Conservation (phyloP, 2,113 vertebrate species). For the Sigmodon hispidus region DNA sequence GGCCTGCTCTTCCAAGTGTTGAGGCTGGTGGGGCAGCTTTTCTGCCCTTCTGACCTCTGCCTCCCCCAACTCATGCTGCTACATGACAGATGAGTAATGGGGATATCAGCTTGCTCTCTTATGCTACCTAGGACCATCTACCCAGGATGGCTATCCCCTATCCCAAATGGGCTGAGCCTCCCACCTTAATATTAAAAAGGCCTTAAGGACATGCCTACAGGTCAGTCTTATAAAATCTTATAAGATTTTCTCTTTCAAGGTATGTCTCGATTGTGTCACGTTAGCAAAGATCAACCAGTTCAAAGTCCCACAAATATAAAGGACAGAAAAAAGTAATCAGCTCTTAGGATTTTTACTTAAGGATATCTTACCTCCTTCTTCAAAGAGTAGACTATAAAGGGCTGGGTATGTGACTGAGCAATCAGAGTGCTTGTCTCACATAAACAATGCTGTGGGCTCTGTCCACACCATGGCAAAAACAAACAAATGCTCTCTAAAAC, state of each 20-base stretch:
- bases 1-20: no score
- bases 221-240: background rate
- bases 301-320: background rate
- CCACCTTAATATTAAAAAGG: background rate
- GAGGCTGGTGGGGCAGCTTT: background rate
- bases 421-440: background rate
- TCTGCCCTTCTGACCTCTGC: background rate
- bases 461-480: background rate
- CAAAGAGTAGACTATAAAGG: background rate
- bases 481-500: constrained; percentile 3
- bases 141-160: background rate
- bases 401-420: background rate
- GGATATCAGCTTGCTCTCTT: background rate
- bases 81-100: background rate
- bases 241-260: background rate
- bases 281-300: no score
- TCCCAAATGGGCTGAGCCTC: background rate
- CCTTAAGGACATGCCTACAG: background rate
- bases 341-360: constrained; percentile 21
- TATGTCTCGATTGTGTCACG: background rate
- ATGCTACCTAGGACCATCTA: background rate
- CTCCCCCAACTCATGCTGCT: background rate
- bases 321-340: background rate
- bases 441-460: no score
- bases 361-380: constrained; percentile 28